Percentiles rank a stretch among this genome's conserved stretches.
Conservation (phyloP, 2,797 vertebrate species). For the Ptychadena robeensis region DNA sequence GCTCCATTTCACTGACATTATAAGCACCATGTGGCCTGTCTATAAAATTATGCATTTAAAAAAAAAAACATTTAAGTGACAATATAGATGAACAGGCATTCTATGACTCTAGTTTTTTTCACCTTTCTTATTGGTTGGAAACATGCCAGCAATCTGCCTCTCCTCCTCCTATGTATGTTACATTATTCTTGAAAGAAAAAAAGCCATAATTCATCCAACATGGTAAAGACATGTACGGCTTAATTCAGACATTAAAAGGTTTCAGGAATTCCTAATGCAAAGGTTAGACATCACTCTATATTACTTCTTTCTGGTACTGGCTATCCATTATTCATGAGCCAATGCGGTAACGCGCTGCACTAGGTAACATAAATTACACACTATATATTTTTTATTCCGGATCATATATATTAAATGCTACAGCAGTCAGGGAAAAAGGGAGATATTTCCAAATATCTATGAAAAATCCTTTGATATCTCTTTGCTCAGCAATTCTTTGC, state of each 20-base stretch:
- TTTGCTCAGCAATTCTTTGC: slow-evolving; percentile 20
- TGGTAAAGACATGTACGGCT: neutral
- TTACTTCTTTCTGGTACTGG: slow-evolving; percentile 23
- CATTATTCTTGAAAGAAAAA: slow-evolving; percentile 4
- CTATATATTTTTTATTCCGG: slow-evolving; percentile 39
- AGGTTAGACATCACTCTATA: slow-evolving; percentile 45
- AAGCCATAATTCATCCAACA: slow-evolving; percentile 19
- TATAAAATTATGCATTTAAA: neutral
- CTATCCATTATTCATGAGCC: slow-evolving; percentile 38
- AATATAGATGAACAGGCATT: neutral
- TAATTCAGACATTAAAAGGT: slow-evolving; percentile 37
- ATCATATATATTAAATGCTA: slow-evolving; percentile 37
- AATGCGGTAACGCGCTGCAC: slow-evolving; percentile 3
- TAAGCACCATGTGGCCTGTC: neutral
- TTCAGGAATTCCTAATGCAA: slow-evolving; percentile 29
- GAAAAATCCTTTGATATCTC: slow-evolving; percentile 30
- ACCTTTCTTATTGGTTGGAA: neutral
- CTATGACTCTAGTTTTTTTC: neutral
- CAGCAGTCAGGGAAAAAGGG: slow-evolving; percentile 9
- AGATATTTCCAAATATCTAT: slow-evolving; percentile 30
- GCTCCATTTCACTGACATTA: neutral
- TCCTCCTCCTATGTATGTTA: neutral
- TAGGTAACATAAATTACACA: slow-evolving; percentile 43
- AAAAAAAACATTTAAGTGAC: neutral
- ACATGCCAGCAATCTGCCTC: slow-evolving; percentile 2